Percentiles rank a stretch among this genome's conserved stretches.
phyloP scores from a whole-genome alignment of 1,140 invertebrate genomes.

The Scaptomyza pallida region DNA sequence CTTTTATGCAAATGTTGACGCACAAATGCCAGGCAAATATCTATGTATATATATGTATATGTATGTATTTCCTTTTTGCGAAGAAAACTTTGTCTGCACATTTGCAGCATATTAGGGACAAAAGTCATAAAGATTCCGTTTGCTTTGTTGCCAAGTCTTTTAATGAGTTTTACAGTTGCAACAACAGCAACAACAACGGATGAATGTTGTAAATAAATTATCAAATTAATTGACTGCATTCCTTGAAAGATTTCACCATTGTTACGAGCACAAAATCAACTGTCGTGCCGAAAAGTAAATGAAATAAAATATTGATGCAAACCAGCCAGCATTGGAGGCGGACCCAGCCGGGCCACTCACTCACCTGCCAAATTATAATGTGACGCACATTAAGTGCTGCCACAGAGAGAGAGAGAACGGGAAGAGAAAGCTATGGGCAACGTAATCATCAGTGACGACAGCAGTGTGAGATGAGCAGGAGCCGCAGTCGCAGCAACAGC shows the following conservation, averaged over 20 bases:
- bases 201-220: constrained; percentile 28
- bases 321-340: too few relatives aligned
- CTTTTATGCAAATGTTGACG: constrained; percentile 50
- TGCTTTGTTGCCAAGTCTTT: constrained; percentile 21
- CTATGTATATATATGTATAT: not conserved
- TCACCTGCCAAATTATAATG: constrained; percentile 78
- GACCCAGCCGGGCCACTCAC: constrained; percentile 35
- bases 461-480: constrained; percentile 8
- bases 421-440: constrained; percentile 6
- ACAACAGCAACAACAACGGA: not conserved
- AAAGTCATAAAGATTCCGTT: constrained; percentile 7
- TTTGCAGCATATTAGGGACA: not conserved
- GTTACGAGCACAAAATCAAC: too few relatives aligned
- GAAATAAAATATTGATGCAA: constrained; percentile 51
- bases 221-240: constrained; percentile 51
- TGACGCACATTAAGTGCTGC: constrained; percentile 71
- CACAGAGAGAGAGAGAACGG: constrained; percentile 26
- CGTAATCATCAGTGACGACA: constrained; percentile 49
- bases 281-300: constrained; percentile 22
- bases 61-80: not conserved
- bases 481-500: constrained; percentile 48
- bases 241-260: not conserved
- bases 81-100: constrained; percentile 37
- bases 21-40: constrained; percentile 18
- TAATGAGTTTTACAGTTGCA: constrained; percentile 43